These are phyloP conservation scores for Meda fulgida DNA, from an alignment of 2,797 vertebrate species.

Conservation along the genomic window DNA sequence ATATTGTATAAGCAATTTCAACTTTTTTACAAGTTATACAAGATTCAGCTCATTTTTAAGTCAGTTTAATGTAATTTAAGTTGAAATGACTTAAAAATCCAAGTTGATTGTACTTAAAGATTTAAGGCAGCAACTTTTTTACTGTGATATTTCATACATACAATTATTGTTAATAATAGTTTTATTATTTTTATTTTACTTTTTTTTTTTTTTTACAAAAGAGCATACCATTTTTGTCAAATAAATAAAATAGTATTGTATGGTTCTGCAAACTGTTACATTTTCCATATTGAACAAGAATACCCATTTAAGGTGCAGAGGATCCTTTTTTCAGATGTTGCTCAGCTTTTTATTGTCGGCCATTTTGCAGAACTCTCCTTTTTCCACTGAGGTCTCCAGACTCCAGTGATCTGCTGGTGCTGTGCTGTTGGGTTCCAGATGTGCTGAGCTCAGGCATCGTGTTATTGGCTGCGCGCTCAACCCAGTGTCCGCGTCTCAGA, in stretches of 20 bases:
- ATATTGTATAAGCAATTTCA: background rate
- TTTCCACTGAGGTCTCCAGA: slow-evolving; percentile 54
- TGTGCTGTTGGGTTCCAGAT: slow-evolving; percentile 74
- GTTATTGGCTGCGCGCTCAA: slow-evolving; percentile 45
- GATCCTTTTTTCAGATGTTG: background rate
- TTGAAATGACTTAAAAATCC: too few relatives aligned
- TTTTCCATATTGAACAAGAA: background rate
- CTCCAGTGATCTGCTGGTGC: slow-evolving; percentile 60
- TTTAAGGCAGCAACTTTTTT: too few relatives aligned
- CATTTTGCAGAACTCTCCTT: slow-evolving; percentile 66
- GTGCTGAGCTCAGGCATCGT: slow-evolving; percentile 69
- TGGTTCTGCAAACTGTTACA: background rate
- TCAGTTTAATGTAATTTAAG: too few relatives aligned
- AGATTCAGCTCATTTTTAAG: too few relatives aligned
- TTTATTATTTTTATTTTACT: background rate
- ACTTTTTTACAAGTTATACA: too few relatives aligned
- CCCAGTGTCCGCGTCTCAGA: slow-evolving; percentile 59
- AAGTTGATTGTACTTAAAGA: too few relatives aligned
- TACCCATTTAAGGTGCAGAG: background rate
- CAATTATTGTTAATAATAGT: background rate
- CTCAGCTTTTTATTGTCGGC: slow-evolving; percentile 44
- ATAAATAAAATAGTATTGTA: background rate
- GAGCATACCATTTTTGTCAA: background rate
- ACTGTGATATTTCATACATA: too few relatives aligned
- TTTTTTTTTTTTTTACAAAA: background rate